Base-by-base conservation (phyloP, 2,888 invertebrate genomes). In the Nemoura dubitans region DNA sequence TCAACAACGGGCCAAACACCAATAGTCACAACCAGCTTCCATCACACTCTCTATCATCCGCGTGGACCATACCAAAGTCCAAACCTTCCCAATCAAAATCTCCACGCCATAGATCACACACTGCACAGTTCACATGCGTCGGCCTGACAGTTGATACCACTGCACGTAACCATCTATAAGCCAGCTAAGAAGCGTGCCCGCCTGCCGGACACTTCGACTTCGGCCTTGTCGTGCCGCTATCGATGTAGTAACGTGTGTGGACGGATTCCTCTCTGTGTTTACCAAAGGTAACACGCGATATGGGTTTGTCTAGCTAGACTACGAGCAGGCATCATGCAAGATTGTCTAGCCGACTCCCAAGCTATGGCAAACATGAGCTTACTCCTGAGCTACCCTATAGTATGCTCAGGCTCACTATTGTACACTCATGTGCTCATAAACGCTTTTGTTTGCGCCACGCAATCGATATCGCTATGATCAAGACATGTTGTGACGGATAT, bases 241-340 rank as follows among this genome's bases (percentile, higher is more conserved):
- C 1, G 59, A 14, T 59, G 59, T 59, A 59, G 59, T 21, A 59
- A 10, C 16, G 59, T 59, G 59, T 59, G 2, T 59, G 59, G 16
- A 59, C 59, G 59, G 59, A 59, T 59, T 59, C 59, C 59, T 59
- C 59, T 59, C 59, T 7, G 59, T 59, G 59, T 59, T 59, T 59
- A 59, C 59, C 59, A 59, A 59, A 10, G 16, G 2, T 1, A 14
- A 3, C 1, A 21, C 59, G 14, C 59, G 59, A 3, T 1, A 59
- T 59, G 14, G 59, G 14, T 59, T 59, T 59, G 59, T 59, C 59
- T 59, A 7, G 1, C 59, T 59, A 59, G 59, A 59, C 59, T 59
- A 36, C 36, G 10, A 59, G 59, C 59, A 59, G 59, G 3, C 16
- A 59, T 59, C 59, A 59, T 59, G 59, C 59, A 21, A 59, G 59